Evolutionary conservation across 1,140 invertebrate genomes (phyloP).

Genomic region (Arctopsyche grandis): DNA sequence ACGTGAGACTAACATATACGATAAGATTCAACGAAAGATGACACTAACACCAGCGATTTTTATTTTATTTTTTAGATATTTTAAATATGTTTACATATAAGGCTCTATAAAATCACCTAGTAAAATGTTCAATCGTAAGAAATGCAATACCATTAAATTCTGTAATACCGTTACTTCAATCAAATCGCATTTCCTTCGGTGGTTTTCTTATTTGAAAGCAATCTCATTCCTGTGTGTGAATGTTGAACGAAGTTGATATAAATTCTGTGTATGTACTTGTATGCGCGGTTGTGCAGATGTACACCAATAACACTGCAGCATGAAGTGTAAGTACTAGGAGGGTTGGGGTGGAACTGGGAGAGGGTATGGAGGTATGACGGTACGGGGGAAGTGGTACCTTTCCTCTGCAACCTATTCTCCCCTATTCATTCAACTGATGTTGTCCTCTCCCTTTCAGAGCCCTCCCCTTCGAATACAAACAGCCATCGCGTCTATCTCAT

Average conservation of each 20-base stretch:
- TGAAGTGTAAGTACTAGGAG: not conserved
- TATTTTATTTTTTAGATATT: too few relatives aligned
- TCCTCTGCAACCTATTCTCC: constrained; percentile 31
- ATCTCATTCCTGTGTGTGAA: not conserved
- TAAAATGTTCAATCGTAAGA: too few relatives aligned
- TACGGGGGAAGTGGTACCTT: constrained; percentile 29
- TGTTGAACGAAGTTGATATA: not conserved
- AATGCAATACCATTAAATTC: too few relatives aligned
- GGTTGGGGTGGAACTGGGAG: not conserved
- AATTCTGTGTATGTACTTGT: not conserved
- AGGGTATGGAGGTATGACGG: constrained; percentile 16
- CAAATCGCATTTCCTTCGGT: not conserved
- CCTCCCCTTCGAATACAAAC: not conserved
- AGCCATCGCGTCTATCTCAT: not conserved
- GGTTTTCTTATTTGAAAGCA: not conserved
- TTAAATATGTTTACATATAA: too few relatives aligned
- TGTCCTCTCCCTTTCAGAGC: constrained; percentile 20
- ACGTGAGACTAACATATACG: too few relatives aligned
- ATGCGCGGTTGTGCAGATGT: not conserved
- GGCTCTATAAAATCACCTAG: too few relatives aligned
- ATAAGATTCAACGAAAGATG: too few relatives aligned
- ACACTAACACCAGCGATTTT: too few relatives aligned
- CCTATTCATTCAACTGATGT: constrained; percentile 20
- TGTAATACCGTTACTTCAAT: too few relatives aligned
- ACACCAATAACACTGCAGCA: not conserved